Base-by-base conservation (phyloP, 2,888 invertebrate species). In the Eupithecia insigniata region DNA sequence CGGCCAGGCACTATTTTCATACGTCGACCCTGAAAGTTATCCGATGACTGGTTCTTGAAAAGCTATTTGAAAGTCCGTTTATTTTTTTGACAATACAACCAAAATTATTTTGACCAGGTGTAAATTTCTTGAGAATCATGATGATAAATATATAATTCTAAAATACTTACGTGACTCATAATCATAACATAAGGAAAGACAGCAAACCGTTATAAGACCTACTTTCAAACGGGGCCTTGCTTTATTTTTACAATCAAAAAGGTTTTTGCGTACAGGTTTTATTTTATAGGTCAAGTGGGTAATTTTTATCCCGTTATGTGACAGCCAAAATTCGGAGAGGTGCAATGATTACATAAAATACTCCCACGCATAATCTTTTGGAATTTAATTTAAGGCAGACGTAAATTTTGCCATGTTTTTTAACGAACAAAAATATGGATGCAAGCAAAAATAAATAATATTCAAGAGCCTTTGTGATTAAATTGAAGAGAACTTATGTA, bases 281-380 rank as follows among this genome's bases (percentile, higher is more conserved):
- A 69, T 71, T 74, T 74, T 70, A 69, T 74, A 72, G 74, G 74
- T 74, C 74, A 74, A 64, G 67, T 60, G 69, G 36, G 36, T 67
- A 64, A 70, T 70, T 55, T 51, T 32, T 18, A 30, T 71, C 69
- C 74, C 74, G 74, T 74, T 74, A 74, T 43, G 4, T 73, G 30
- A 69, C 30, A 61, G 26, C 26, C 22, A 18, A 10, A 67, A 67
- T 70, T 70, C 65, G 22, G 61, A 34, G 67, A 32, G 61, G 32
- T 64, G 36, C n/a, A 36, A 64, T 64, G 30, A 34, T 34, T 62
- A 34, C 30, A 34, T 62, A 62, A 62, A 61, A 32, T 22, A 12
- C 28, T 30, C 60, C 18, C 8, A 8, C 60, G 60, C 30, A 60
- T 8, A 62, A n/a, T 16, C 32, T 62, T 32, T 61, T 28, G 26